Conservation (phyloP, 2,888 invertebrate species). For the Platycnemis pennipes region DNA sequence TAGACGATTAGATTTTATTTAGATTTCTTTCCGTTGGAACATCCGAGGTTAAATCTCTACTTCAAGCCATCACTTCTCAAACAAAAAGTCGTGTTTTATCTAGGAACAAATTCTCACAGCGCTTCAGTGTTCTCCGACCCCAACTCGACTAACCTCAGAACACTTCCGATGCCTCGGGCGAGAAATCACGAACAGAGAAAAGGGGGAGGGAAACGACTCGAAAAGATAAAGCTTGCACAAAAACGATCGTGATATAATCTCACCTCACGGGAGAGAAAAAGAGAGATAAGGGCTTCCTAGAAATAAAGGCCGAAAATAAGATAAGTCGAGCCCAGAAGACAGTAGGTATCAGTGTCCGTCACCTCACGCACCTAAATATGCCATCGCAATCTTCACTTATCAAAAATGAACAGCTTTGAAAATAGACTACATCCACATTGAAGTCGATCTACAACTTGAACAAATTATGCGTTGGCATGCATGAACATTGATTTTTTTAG, state of each 20-base stretch:
- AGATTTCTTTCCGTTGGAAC: not conserved
- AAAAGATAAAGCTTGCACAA: not conserved
- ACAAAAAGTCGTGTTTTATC: not conserved
- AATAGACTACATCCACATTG: too few relatives aligned
- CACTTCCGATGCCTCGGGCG: not conserved
- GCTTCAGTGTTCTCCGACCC: not conserved
- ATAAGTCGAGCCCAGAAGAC: not conserved
- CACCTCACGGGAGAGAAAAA: not conserved
- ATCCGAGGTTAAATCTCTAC: not conserved
- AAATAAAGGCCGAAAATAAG: not conserved
- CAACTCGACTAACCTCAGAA: not conserved
- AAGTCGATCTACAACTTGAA: too few relatives aligned
- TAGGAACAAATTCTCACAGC: not conserved
- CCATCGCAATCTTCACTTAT: too few relatives aligned
- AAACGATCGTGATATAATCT: not conserved
- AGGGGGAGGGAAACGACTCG: not conserved
- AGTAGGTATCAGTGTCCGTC: too few relatives aligned
- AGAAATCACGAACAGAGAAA: not conserved
- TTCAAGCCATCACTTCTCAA: not conserved
- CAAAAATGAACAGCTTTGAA: too few relatives aligned
- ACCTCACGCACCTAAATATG: too few relatives aligned
- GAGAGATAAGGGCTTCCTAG: not conserved
- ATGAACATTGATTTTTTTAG: too few relatives aligned
- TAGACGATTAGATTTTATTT: not conserved
- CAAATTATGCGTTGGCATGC: too few relatives aligned